Evolutionary conservation across 2,113 vertebrate genomes (phyloP).

Genomic region (Nibea albiflora): DNA sequence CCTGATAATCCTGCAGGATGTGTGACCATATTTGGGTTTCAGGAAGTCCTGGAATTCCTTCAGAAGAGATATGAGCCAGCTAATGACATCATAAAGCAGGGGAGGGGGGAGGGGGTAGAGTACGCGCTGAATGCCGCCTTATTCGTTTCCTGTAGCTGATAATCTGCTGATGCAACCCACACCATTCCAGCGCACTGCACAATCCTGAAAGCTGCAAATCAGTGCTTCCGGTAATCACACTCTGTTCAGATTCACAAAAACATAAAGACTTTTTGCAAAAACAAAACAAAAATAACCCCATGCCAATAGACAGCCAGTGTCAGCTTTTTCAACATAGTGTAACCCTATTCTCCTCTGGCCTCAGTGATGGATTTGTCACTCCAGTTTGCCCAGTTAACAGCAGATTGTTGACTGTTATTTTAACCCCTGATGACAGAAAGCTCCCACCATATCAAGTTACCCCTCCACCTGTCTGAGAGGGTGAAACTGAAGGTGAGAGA

Average conservation of each 20-base stretch:
- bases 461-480: conserved; percentile 26
- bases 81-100: conserved; percentile 52
- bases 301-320: too few species aligned
- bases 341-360: not conserved
- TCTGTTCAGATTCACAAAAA: not conserved
- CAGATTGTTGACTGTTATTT: conserved; percentile 26
- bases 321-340: not conserved
- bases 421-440: conserved; percentile 26
- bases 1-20: conserved; percentile 56
- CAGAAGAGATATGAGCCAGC: conserved; percentile 51
- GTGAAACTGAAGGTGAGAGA: not conserved
- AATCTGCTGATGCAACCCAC: not conserved
- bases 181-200: not conserved
- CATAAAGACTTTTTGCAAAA: too few species aligned
- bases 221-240: not conserved
- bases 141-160: conserved; percentile 33
- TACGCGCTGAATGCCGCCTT: conserved; percentile 9
- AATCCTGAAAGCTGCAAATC: not conserved
- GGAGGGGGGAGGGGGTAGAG: conserved; percentile 18
- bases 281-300: not conserved
- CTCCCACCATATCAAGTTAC: conserved; percentile 55
- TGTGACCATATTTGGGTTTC: conserved; percentile 77
- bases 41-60: conserved; percentile 83
- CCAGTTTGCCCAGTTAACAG: not conserved
- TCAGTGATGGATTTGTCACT: too few species aligned